Conservation (phyloP, 1,140 invertebrate genomes). For the Trichoplusia ni region DNA sequence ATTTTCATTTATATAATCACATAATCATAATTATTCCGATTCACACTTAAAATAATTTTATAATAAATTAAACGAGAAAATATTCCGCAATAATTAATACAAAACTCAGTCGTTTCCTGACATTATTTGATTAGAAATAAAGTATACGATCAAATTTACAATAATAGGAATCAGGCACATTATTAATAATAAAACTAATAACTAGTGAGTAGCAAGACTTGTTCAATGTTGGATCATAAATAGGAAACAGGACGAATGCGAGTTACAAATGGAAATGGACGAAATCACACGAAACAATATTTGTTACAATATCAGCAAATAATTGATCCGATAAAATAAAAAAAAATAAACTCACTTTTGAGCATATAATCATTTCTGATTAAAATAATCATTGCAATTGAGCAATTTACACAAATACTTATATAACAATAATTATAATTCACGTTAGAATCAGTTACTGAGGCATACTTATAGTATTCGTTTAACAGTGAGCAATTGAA, state of each 20-base stretch:
- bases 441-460: slow-evolving; percentile 50
- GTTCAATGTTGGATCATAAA: slow-evolving; percentile 40
- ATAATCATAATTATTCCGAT: slow-evolving; percentile 80
- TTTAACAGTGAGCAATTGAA: slow-evolving; percentile 34
- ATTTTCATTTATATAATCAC: slow-evolving; percentile 78
- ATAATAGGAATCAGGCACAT: slow-evolving; percentile 80
- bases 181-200: slow-evolving; percentile 64
- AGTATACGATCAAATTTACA: slow-evolving; percentile 77
- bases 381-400: slow-evolving; percentile 69
- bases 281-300: slow-evolving; percentile 51
- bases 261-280: slow-evolving; percentile 48
- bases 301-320: slow-evolving; percentile 41
- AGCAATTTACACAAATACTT: slow-evolving; percentile 66
- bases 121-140: slow-evolving; percentile 77
- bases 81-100: slow-evolving; percentile 78
- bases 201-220: slow-evolving; percentile 60
- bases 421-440: slow-evolving; percentile 51
- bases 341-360: slow-evolving; percentile 69
- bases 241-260: slow-evolving; percentile 39
- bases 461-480: slow-evolving; percentile 50
- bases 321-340: slow-evolving; percentile 62
- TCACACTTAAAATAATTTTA: slow-evolving; percentile 78
- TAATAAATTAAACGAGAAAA: slow-evolving; percentile 79
- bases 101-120: slow-evolving; percentile 78
- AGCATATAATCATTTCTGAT: slow-evolving; percentile 65